A percentile compares a stretch with the other conserved stretches of the same genome.
phyloP scores from a whole-genome alignment of 1,140 invertebrate species.

The Akabosia matsudoensis region DNA sequence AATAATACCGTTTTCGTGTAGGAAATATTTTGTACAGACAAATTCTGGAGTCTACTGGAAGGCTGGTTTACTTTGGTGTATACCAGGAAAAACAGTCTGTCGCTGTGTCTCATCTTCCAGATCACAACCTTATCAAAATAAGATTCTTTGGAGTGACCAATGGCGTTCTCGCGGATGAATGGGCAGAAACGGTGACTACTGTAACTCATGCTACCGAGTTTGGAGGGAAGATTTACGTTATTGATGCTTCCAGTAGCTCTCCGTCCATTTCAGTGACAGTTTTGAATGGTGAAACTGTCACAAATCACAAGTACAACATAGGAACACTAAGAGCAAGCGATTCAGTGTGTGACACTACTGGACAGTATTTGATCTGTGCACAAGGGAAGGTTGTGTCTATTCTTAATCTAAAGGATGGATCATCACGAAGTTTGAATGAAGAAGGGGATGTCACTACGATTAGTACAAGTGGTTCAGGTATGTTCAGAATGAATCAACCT shows the following conservation, averaged over 20 bases:
- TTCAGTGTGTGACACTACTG: conserved; percentile 28
- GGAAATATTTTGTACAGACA: conserved; percentile 77
- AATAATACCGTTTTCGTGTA: conserved; percentile 45
- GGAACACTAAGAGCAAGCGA: background rate
- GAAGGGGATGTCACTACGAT: background rate
- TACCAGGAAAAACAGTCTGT: conserved; percentile 27
- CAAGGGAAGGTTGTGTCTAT: conserved; percentile 24
- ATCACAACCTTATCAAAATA: conserved; percentile 51
- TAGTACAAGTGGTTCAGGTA: background rate
- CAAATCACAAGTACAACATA: background rate
- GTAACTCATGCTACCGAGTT: conserved; percentile 26
- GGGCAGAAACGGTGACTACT: conserved; percentile 50
- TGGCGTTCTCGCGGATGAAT: conserved; percentile 61
- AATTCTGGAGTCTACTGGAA: conserved; percentile 61
- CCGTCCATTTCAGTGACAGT: background rate
- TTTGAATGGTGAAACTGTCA: background rate
- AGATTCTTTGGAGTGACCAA: conserved; percentile 71
- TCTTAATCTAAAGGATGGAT: conserved; percentile 32
- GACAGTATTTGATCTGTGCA: conserved; percentile 35
- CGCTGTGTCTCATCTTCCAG: conserved; percentile 25
- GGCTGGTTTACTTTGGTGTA: conserved; percentile 33
- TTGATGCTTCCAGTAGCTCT: conserved; percentile 8
- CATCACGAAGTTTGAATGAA: background rate
- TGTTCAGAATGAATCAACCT: background rate
- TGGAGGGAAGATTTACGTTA: conserved; percentile 31